Evolutionary conservation across 2,113 vertebrate species (phyloP), one percentile per base, ranked within the genome.

Genomic region (Scalopus aquaticus): DNA sequence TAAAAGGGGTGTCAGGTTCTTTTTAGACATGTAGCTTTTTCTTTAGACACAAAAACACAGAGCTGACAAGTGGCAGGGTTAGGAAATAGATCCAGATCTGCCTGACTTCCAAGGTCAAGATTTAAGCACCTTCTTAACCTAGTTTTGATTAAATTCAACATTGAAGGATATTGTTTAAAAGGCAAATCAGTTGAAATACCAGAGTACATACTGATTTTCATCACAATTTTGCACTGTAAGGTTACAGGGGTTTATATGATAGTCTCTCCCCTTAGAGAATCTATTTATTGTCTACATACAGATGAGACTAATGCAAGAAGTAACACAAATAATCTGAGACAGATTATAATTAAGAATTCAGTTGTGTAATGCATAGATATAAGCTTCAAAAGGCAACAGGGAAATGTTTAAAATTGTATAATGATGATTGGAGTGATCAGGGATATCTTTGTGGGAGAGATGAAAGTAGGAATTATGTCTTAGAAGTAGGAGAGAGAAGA

Each of bases 371-470:
- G 8, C 12, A 89, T 37, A 58, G 65, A 5, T 26, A 2, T 24
- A 85, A 95, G 70, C 81, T 62, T 77, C 70, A 77, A 12, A 42
- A 89, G 76, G 84, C 65, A 46, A 54, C 70, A 91, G 35, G 30
- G 80, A 51, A 89, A 91, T 91, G 22, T 62, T 91, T 91, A 72
- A 69, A 87, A 91, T 83, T 83, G 69, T 19, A 83, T 80, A 62
- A n/a, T 94, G 32, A 82, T 76, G 58, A 94, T 39, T 72, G 22
- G 26, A 37, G 24, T 67, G 58, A 54, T 37, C 15, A 12, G 74
- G 49, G 78, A 19, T 54, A 58, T 56, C 17, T 96, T 39, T 86
- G 54, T 60, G 51, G 51, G 20, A 85, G 72, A 70, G 1, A 19
- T 28, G 15, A 76, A 80, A 89, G 69, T 65, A 20, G 42, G 51